Base-by-base conservation (phyloP, 2,888 invertebrate genomes). In the Drosophila recens region DNA sequence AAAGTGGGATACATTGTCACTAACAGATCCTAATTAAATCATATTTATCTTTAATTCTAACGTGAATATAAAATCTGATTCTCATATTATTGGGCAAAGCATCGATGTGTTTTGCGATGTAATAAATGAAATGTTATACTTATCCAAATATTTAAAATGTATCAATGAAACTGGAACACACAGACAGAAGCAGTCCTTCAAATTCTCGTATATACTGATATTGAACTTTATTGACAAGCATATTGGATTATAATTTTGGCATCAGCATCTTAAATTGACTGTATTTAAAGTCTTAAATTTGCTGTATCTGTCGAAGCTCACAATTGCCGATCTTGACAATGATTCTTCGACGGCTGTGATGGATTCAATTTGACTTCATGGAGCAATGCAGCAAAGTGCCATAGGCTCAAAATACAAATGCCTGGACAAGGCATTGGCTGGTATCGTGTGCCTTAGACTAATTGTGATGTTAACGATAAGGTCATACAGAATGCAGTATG, bases 271-370 rank as follows among this genome's bases (percentile, higher is more conserved):
- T 5, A 6, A 5, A 23, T 23, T 5, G n/a, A 13, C 4, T 4
- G 3, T 20, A 4, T 43, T 34, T 5, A 34, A n/a, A 3, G 49
- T 13, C 20, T 43, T 33, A 5, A 45, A 34, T 11, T 43, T 45
- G 23, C 34, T 45, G 11, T 45, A 23, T 8, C 13, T 34, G 6
- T 23, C 45, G 4, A 23, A 56, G 20, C 34, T 45, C 8, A 23
- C 34, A 23, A 45, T 23, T 8, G 23, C 34, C 23, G 56, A 34
- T 36, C 45, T 36, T 6, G 56, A 45, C 9, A 57, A 36, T 6
- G 17, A 3, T 33, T 34, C 33, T 3, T 42, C 6, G 6, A 6
- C 15, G 15, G 3, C 2, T 42, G 10, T 1, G 11, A 27, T 40
- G 53, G 30, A 2, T n/a, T n/a, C 2, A 43, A 9, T 33, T 23